Evolutionary conservation across 2,888 invertebrate genomes (phyloP).

Genomic region (Amphipoea oculea): DNA sequence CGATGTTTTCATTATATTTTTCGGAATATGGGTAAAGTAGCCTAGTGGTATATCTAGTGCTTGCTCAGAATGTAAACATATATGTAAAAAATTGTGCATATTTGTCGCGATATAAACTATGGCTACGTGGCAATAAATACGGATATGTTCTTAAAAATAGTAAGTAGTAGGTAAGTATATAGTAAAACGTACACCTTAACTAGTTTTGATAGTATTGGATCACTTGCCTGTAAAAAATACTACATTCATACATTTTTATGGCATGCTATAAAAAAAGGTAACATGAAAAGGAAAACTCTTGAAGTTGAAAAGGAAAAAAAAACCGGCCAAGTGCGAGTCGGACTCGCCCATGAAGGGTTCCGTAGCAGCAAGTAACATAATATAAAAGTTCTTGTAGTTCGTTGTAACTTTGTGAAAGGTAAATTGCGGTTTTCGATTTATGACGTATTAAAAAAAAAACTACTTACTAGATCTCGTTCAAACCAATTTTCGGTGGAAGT

Average conservation of each 20-base stretch:
- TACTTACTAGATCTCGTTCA: no score
- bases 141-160: neutral
- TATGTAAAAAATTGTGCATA: no score
- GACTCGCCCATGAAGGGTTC: no score
- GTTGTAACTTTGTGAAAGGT: no score
- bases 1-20: constrained; percentile 1
- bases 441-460: no score
- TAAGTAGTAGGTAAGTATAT: neutral
- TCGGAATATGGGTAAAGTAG: neutral
- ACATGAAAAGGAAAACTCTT: constrained; percentile 10
- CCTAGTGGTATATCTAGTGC: neutral
- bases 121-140: neutral
- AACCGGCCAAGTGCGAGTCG: no score
- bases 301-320: constrained; percentile 5
- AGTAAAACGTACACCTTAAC: neutral
- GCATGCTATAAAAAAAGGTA: neutral
- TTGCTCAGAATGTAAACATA: neutral
- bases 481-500: no score
- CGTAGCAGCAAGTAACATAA: no score
- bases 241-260: neutral
- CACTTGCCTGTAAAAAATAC: neutral
- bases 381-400: no score
- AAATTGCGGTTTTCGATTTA: no score
- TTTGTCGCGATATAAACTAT: neutral
- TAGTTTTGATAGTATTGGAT: neutral